Base-by-base conservation (phyloP, 2,888 invertebrate species). In the Autographa pulchrina region DNA sequence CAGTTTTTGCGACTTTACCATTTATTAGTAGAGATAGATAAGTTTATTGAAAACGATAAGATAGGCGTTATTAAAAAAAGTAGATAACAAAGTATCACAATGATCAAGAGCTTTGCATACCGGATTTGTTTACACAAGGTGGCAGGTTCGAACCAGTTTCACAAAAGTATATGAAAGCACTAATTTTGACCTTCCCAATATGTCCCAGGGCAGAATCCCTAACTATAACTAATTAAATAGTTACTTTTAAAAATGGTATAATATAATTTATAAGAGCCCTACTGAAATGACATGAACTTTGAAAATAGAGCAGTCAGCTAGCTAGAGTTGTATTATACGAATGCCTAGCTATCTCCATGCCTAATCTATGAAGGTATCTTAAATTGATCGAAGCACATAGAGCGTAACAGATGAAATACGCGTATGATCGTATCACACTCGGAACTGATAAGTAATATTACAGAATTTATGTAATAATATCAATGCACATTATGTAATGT, bases 11-110 rank as follows among this genome's bases (percentile, higher is more conserved):
- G 0, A n/a, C 48, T 6, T 6, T n/a, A 48, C 6, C 0, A 48
- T 48, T n/a, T 48, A n/a, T 48, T 48, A 48, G 48, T 48, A 48
- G 48, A n/a, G n/a, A n/a, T 48, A 7, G 48, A 48, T 48, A 48
- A n/a, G n/a, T 16, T n/a, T 48, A 48, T n/a, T 43, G n/a, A 48
- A 48, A 48, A 48, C 5, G 48, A 48, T 48, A 48, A 48, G 48
- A 48, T 48, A n/a, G n/a, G 5, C 6, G 16, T 43, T 43, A 43
- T 16, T 6, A 14, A 43, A n/a, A n/a, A 48, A 16, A n/a, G n/a
- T 48, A 48, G n/a, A 48, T n/a, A 48, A 48, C 6, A n/a, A 48
- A 48, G n/a, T 48, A n/a, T 48, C 48, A 48, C 43, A 7, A 14
- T 7, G 7, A 48, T n/a, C n/a, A n/a, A 48, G n/a, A 48, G 48